These are phyloP conservation scores for Tangara arthus DNA, from an alignment of 2,797 vertebrate species.

Conservation along the genomic window DNA sequence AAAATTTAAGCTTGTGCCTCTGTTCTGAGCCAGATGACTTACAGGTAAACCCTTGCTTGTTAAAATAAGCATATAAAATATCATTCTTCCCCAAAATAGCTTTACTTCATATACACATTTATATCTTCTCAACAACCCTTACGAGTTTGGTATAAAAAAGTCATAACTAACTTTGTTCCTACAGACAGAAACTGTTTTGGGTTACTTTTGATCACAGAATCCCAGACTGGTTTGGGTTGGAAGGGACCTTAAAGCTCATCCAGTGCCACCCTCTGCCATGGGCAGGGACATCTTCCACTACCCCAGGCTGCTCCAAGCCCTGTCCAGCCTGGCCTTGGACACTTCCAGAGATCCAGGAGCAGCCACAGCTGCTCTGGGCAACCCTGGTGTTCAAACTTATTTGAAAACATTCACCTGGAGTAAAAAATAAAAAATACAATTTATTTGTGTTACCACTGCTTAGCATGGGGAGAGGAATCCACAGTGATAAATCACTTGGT, in stretches of 20 bases:
- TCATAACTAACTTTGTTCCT: rapidly evolving
- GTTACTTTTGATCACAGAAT: neutral
- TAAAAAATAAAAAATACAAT: neutral
- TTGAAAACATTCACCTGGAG: neutral
- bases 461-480: neutral
- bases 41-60: rapidly evolving
- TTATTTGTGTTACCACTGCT: neutral
- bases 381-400: neutral
- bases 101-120: rapidly evolving
- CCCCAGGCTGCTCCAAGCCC: neutral
- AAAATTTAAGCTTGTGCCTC: neutral
- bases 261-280: no score
- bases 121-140: neutral
- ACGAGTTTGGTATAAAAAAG: neutral
- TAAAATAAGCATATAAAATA: neutral
- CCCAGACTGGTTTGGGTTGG: neutral
- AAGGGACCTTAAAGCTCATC: neutral
- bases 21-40: neutral
- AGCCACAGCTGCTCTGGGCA: neutral
- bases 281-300: neutral
- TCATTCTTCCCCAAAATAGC: neutral
- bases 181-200: neutral
- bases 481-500: neutral
- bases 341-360: neutral
- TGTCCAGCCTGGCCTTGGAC: neutral